phyloP scores from a whole-genome alignment of 2,888 invertebrate genomes.

The Darwinula stevensoni region DNA sequence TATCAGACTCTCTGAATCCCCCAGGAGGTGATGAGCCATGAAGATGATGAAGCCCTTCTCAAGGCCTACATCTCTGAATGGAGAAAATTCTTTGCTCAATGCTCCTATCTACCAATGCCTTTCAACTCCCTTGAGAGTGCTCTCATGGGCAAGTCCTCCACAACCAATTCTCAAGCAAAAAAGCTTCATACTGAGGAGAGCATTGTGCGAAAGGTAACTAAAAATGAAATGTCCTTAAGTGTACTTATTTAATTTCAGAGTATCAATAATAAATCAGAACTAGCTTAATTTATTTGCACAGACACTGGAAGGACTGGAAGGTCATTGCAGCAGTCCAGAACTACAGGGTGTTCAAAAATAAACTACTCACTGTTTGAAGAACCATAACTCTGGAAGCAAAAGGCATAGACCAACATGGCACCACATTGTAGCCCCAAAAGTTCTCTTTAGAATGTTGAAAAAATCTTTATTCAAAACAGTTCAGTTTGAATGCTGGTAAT shows the following conservation, averaged over 20 bases:
- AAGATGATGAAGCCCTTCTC: slow-evolving; percentile 77
- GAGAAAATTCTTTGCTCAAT: slow-evolving; percentile 93
- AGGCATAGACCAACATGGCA: too few species aligned
- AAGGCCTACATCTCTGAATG: slow-evolving; percentile 94
- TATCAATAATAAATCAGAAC: too few species aligned
- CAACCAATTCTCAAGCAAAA: slow-evolving; percentile 13
- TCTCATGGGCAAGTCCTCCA: slow-evolving; percentile 35
- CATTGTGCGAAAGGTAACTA: slow-evolving; percentile 40
- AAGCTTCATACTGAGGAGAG: slow-evolving; percentile 44
- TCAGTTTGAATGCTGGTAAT: too few species aligned
- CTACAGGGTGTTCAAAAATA: too few species aligned
- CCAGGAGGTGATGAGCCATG: slow-evolving; percentile 50
- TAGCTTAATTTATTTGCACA: too few species aligned
- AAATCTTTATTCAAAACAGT: too few species aligned
- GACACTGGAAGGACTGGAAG: too few species aligned
- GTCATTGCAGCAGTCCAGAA: too few species aligned
- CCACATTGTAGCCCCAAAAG: too few species aligned
- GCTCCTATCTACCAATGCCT: slow-evolving; percentile 82
- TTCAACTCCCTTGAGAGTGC: slow-evolving; percentile 73
- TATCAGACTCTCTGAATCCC: slow-evolving; percentile 6
- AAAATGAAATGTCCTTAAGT: slow-evolving; percentile 4
- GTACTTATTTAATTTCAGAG: not conserved
- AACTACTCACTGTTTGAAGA: too few species aligned
- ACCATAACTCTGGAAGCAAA: too few species aligned
- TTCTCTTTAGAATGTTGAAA: too few species aligned